Conservation (phyloP, 2,113 vertebrate species). For the Ivindomyrus marchei region DNA sequence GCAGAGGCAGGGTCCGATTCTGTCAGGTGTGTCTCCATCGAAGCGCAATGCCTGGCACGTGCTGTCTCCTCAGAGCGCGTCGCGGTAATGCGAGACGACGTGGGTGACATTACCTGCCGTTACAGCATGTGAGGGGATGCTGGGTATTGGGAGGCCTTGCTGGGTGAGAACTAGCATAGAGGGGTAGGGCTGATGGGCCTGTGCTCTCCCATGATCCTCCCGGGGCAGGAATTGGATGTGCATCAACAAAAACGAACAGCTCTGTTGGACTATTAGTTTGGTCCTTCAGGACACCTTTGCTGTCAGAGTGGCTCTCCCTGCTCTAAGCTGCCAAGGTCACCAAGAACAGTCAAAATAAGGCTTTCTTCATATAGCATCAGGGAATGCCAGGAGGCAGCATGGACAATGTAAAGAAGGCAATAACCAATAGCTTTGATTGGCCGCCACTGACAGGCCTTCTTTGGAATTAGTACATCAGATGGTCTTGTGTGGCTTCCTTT, state of each 20-base stretch:
- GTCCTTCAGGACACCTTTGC: background rate
- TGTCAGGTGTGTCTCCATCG: slow-evolving; percentile 72
- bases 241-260: background rate
- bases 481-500: background rate
- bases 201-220: background rate
- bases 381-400: background rate
- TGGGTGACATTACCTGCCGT: slow-evolving; percentile 81
- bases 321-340: background rate
- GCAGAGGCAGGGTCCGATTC: slow-evolving; percentile 69
- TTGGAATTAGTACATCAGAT: background rate
- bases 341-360: background rate
- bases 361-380: background rate
- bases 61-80: slow-evolving; percentile 63
- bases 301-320: background rate
- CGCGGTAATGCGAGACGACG: slow-evolving; percentile 76
- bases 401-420: background rate
- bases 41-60: slow-evolving; percentile 56
- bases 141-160: slow-evolving; percentile 40
- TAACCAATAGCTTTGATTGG: background rate
- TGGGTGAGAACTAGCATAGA: background rate
- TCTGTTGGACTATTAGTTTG: background rate
- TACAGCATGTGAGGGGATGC: slow-evolving; percentile 49
- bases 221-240: background rate
- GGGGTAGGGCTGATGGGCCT: background rate
- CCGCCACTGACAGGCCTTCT: background rate